These are phyloP conservation scores for Callopanchax toddi DNA, from an alignment of 2,113 vertebrate genomes.

Conservation along the genomic window DNA sequence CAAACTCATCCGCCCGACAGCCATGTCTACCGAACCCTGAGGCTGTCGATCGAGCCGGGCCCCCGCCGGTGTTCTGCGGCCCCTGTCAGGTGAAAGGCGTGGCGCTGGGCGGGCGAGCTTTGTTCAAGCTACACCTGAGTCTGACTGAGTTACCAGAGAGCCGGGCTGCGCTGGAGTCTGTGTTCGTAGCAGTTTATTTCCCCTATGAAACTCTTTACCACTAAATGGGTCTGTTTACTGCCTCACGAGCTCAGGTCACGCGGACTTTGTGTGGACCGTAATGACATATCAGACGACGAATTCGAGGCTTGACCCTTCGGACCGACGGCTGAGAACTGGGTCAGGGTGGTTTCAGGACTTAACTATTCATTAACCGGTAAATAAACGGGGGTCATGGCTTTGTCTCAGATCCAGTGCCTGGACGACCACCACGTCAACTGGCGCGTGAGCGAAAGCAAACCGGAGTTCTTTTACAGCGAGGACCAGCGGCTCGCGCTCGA, in stretches of 20 bases:
- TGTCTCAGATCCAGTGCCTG: conserved; percentile 95
- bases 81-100: conserved; percentile 68
- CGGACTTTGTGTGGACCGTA: conserved; percentile 25
- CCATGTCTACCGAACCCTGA: conserved; percentile 17
- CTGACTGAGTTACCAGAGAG: conserved; percentile 13
- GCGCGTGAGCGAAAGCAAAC: conserved; percentile 91
- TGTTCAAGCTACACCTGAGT: conserved; percentile 45
- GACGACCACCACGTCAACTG: conserved; percentile 95
- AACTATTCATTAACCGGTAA: not conserved
- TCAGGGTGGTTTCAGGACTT: conserved; percentile 10
- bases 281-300: conserved; percentile 17
- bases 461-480: conserved; percentile 97
- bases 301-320: conserved; percentile 31
- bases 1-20: conserved; percentile 19
- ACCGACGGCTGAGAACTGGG: conserved; percentile 20
- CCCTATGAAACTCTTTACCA: conserved; percentile 1
- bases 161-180: not conserved
- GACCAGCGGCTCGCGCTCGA: conserved; percentile 92
- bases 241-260: conserved; percentile 7
- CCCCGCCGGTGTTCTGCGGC: not conserved
- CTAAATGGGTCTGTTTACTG: conserved; percentile 1
- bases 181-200: not conserved
- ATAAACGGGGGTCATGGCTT: conserved; percentile 79
- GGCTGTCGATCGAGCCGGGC: conserved; percentile 17
- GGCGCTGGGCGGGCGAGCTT: conserved; percentile 40